Evolutionary conservation across 2,113 vertebrate genomes (phyloP), one percentile per base, ranked within the genome.

Genomic region (Crocuta crocuta): DNA sequence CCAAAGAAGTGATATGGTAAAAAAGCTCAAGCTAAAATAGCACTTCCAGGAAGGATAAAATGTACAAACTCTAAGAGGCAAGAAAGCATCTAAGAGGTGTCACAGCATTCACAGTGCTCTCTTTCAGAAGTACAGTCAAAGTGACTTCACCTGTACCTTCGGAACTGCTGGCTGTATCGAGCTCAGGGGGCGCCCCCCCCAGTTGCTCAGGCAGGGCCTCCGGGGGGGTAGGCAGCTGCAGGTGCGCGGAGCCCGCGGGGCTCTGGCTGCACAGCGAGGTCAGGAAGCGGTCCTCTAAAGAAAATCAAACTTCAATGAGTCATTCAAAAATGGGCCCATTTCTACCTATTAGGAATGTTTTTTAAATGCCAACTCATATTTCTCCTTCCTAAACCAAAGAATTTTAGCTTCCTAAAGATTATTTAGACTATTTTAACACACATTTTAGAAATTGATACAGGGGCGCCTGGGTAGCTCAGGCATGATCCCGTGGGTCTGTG

Each of bases 281-380:
- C 97, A 99, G 98, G 98, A 99, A 99, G 65, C 99, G 99, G 98
- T 99, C 99, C 98, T 99, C 99, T 99, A 98, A 92, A 92, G 88
- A 96, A 84, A 95, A 76, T 61, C 48, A 24, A 84, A 85, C 81
- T 23, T 93, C 79, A 53, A 76, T 61, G 28, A 95, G 63, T 65
- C 66, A n/a, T 21, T 83, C 84, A 91, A 95, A 74, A 31, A 92
- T 33, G 81, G 19, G 7, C 92, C 76, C 23, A 78, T 39, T 70
- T 89, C 91, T 81, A 85, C 31, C 39, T 53, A 13, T 48, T 4
- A 50, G 0, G 19, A 80, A 95, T 50, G 19, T 55, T 74, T 93
- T 79, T 74, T 48, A 95, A 95, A 90, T 50, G 28, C 17, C 80
- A 89, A 70, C 26, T 79, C 12, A 17, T 73, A 97, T 48, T 78